Evolutionary conservation across 2,113 vertebrate genomes (phyloP).

Genomic region (Rafetus swinhoei): DNA sequence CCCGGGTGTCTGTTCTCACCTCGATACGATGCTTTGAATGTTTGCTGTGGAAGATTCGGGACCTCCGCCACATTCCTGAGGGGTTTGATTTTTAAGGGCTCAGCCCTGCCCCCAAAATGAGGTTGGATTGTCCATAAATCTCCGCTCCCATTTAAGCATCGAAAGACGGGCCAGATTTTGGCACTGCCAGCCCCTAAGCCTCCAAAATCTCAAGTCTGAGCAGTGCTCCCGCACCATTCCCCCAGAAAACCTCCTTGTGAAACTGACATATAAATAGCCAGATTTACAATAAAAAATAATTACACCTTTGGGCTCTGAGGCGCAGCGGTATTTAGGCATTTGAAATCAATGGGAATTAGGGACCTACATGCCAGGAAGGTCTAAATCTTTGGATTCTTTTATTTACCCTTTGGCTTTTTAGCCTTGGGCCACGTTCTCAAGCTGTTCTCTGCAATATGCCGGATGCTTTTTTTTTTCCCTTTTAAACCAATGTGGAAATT

Average conservation of each 20-base stretch:
- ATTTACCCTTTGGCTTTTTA: neutral
- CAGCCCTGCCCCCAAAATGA: neutral
- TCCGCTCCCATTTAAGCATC: neutral
- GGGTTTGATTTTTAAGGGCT: neutral
- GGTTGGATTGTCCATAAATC: neutral
- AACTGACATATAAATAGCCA: neutral
- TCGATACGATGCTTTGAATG: neutral
- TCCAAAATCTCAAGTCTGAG: neutral
- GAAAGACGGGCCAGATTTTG: neutral
- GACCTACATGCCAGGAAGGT: too few species aligned
- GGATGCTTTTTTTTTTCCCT: neutral
- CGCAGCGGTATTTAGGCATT: too few species aligned
- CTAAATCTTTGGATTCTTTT: neutral
- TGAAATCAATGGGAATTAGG: too few species aligned
- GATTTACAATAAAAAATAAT: too few species aligned
- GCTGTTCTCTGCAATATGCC: neutral
- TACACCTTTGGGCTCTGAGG: too few species aligned
- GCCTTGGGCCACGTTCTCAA: neutral
- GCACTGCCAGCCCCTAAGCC: neutral
- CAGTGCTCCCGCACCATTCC: neutral
- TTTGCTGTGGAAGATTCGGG: neutral
- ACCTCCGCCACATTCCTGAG: neutral
- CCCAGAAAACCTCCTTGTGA: neutral
- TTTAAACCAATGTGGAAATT: neutral
- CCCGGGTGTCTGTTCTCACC: neutral